These are phyloP conservation scores for Clarias macrocephalus DNA, from an alignment of 2,113 vertebrate species.

Conservation along the genomic window DNA sequence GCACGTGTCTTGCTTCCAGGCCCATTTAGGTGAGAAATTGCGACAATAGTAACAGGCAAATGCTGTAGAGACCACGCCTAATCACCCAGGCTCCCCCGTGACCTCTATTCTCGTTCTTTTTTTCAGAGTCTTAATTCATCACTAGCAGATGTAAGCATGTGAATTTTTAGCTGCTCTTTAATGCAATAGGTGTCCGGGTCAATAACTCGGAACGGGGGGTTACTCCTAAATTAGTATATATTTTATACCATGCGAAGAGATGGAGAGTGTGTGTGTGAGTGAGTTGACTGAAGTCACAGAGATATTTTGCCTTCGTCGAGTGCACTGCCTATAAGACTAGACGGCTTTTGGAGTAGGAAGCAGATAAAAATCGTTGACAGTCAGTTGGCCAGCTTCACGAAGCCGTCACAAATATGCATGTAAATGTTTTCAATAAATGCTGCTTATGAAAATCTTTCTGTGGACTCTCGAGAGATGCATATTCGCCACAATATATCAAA, in stretches of 20 bases:
- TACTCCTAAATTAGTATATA: conserved; percentile 60
- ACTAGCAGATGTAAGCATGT: conserved; percentile 61
- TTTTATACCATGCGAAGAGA: conserved; percentile 45
- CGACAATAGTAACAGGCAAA: conserved; percentile 33
- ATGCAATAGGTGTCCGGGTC: conserved; percentile 56
- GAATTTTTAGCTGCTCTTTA: conserved; percentile 65
- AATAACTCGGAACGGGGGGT: conserved; percentile 69
- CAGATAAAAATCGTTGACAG: not conserved
- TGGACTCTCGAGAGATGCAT: not conserved
- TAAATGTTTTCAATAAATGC: conserved; percentile 1
- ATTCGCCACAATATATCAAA: conserved; percentile 27
- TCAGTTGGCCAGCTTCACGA: not conserved
- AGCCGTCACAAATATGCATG: conserved; percentile 1
- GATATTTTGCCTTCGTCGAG: conserved; percentile 36
- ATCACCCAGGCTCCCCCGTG: conserved; percentile 49
- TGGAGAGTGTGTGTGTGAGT: conserved; percentile 14
- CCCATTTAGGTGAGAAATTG: conserved; percentile 47
- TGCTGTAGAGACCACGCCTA: conserved; percentile 38
- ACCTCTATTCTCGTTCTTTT: conserved; percentile 62
- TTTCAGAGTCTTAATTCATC: conserved; percentile 60
- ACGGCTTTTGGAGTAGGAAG: conserved; percentile 16
- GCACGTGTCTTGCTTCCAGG: conserved; percentile 35
- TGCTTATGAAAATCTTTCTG: not conserved
- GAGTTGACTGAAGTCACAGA: conserved; percentile 13
- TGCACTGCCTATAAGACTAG: conserved; percentile 41